Evolutionary conservation across 1,140 invertebrate genomes (phyloP).

Genomic region (Bilobella aurantiaca): DNA sequence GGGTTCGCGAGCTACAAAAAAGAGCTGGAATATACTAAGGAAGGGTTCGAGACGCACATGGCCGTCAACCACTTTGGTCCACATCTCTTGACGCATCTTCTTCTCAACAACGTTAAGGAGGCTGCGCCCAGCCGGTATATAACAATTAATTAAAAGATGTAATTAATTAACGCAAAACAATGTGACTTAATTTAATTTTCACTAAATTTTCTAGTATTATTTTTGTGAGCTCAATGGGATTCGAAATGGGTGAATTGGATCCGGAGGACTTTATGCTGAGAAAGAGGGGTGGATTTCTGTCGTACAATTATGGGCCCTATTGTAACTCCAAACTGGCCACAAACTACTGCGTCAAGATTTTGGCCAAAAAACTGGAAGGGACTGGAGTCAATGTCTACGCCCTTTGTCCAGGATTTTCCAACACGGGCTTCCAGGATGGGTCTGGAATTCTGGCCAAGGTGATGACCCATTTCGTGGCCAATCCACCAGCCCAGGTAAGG

Average conservation of each 20-base stretch:
- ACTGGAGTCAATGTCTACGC: conserved; percentile 16
- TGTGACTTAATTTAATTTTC: not conserved
- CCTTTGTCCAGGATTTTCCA: conserved; percentile 35
- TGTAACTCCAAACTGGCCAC: conserved; percentile 39
- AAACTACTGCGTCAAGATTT: conserved; percentile 12
- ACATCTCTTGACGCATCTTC: conserved; percentile 18
- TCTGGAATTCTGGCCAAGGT: not conserved
- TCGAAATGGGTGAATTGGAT: conserved; percentile 42
- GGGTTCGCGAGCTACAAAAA: conserved; percentile 43
- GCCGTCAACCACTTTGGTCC: conserved; percentile 43
- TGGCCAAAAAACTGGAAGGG: conserved; percentile 36
- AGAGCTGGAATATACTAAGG: conserved; percentile 50
- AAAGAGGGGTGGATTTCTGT: conserved; percentile 14
- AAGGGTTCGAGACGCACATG: conserved; percentile 74
- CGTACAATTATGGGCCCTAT: conserved; percentile 40
- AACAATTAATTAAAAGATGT: no score
- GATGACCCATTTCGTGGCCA: not conserved
- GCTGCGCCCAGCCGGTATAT: conserved; percentile 4
- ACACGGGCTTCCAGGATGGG: not conserved
- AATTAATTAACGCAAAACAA: not conserved
- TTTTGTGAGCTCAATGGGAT: conserved; percentile 35
- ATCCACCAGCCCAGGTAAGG: not conserved
- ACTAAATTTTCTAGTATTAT: conserved; percentile 34
- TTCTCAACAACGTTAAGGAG: not conserved
- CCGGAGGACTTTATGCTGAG: conserved; percentile 41